A percentile compares a stretch with the other conserved stretches of the same genome.
Evolutionary conservation across 2,888 invertebrate species (phyloP).

Genomic region (Lepidocyrtoides sp.): DNA sequence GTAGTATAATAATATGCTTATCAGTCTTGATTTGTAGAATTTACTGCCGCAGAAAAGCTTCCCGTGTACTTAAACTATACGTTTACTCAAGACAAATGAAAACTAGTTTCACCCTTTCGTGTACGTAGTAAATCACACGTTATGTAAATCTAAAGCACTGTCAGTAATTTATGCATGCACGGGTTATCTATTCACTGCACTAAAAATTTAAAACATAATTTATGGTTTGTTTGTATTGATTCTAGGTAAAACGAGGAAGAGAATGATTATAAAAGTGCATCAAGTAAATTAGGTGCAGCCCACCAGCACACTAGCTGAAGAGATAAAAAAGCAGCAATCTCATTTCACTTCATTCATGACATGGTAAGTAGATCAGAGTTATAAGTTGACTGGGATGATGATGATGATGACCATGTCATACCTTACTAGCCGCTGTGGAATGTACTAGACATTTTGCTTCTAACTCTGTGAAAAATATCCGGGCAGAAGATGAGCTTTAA

Average conservation of each 20-base stretch:
- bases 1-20: too few relatives aligned
- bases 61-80: too few relatives aligned
- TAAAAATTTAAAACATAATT: conserved; percentile 36
- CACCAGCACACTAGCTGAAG: conserved; percentile 37
- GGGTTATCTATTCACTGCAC: not conserved
- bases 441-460: not conserved
- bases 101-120: too few relatives aligned
- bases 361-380: conserved; percentile 14
- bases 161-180: not conserved
- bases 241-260: conserved; percentile 28
- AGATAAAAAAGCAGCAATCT: not conserved
- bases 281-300: conserved; percentile 54
- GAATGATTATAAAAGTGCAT: conserved; percentile 35
- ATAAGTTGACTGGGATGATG: not conserved
- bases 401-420: not conserved
- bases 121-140: conserved; percentile 19
- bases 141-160: not conserved
- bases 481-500: not conserved
- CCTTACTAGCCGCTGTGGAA: not conserved
- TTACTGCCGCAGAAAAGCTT: too few relatives aligned
- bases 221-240: conserved; percentile 60
- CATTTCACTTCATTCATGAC: conserved; percentile 39
- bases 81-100: too few relatives aligned
- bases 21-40: too few relatives aligned
- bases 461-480: not conserved